Evolutionary conservation across 2,797 vertebrate species (phyloP).

Genomic region (Lacerta agilis): DNA sequence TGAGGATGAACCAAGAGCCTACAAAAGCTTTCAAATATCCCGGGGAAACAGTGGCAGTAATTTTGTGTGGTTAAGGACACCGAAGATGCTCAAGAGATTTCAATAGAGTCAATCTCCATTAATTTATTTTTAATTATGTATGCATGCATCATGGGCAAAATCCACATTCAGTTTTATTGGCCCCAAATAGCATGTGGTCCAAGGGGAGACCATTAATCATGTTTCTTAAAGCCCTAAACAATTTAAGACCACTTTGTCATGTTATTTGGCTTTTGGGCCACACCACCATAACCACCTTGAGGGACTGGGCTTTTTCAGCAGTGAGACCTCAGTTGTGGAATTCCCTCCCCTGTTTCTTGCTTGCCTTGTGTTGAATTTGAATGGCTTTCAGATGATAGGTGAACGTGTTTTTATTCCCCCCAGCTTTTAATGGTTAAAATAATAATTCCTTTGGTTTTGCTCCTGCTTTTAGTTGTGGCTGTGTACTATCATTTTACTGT

Average conservation of each 20-base stretch:
- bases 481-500: background rate
- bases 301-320: too few relatives aligned
- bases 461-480: background rate
- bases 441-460: background rate
- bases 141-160: background rate
- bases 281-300: background rate
- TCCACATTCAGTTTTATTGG: background rate
- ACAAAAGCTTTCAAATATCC: conserved; percentile 28
- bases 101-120: background rate
- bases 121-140: background rate
- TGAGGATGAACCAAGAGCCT: background rate
- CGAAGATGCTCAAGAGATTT: background rate
- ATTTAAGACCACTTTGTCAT: background rate
- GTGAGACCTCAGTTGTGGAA: background rate
- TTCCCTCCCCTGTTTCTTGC: background rate
- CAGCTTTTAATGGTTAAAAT: background rate
- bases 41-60: background rate
- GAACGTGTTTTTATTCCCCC: background rate
- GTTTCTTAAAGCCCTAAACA: background rate
- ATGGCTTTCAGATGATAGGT: background rate
- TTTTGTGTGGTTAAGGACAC: background rate
- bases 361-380: background rate
- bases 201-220: background rate
- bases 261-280: background rate
- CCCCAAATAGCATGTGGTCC: background rate